Evolutionary conservation across 2,113 vertebrate genomes (phyloP).

Genomic region (Calyptomena viridis): DNA sequence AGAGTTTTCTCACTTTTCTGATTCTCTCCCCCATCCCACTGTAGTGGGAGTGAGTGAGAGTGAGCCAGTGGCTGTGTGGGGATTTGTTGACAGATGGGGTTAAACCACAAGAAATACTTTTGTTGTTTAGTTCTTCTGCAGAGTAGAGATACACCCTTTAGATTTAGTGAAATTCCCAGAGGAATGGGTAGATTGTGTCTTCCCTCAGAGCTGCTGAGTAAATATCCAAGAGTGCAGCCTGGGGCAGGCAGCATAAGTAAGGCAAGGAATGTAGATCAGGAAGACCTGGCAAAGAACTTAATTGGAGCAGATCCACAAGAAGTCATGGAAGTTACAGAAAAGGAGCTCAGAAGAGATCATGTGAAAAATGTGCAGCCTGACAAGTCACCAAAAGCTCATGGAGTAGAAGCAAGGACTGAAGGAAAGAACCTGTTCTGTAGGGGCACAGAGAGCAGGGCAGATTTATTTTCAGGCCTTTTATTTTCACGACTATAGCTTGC

Average conservation of each 20-base stretch:
- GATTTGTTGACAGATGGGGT: background rate
- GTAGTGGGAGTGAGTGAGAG: accelerated
- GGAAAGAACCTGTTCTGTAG: background rate
- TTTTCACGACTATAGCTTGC: background rate
- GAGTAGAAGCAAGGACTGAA: background rate
- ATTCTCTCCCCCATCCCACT: background rate
- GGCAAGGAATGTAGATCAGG: background rate
- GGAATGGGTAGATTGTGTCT: background rate
- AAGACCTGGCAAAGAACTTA: background rate
- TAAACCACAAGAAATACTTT: background rate
- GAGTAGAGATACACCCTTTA: background rate
- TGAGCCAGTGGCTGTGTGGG: background rate
- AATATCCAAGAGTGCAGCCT: background rate
- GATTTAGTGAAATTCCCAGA: background rate
- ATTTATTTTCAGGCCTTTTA: background rate
- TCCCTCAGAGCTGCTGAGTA: background rate
- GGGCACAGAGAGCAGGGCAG: background rate
- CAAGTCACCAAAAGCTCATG: background rate
- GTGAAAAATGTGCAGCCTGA: background rate
- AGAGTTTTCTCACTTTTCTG: background rate
- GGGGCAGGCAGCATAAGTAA: background rate
- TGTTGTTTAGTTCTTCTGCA: background rate
- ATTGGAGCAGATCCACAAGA: background rate
- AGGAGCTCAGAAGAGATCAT: background rate
- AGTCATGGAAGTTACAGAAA: background rate